Conservation (phyloP, 2,113 vertebrate species). For the Xenus cinereus region DNA sequence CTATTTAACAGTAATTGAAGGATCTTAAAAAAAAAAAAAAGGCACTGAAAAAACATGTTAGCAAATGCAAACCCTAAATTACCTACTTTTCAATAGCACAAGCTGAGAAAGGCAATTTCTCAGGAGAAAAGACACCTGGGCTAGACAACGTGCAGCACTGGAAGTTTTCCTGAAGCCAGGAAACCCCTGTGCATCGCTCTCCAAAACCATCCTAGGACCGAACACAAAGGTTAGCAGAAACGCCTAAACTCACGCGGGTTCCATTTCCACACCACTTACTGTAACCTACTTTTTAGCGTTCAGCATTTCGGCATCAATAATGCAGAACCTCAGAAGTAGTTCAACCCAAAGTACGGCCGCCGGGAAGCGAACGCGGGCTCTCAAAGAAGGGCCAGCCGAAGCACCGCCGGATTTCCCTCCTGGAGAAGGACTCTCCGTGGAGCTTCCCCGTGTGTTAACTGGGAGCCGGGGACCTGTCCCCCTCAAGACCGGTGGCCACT, state of each 20-base stretch:
- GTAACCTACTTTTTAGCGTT: slow-evolving; percentile 60
- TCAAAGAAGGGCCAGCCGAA: neutral
- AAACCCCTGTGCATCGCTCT: neutral
- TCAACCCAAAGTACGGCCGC: neutral
- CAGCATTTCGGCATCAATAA: slow-evolving; percentile 51
- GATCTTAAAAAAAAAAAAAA: neutral
- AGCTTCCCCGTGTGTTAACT: rapidly evolving
- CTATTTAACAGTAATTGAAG: neutral
- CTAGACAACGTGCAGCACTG: neutral
- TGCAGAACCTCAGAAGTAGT: neutral
- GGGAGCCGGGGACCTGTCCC: neutral
- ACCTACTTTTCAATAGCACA: neutral
- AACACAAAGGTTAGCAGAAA: neutral
- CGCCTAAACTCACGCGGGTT: neutral
- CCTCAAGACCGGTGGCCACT: neutral
- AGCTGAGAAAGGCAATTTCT: neutral
- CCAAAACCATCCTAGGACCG: neutral
- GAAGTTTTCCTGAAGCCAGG: neutral
- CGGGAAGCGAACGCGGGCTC: neutral
- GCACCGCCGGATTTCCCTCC: neutral
- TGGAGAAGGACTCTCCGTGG: neutral
- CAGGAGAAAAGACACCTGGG: neutral
- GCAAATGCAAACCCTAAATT: neutral
- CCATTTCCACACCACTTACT: slow-evolving; percentile 32
- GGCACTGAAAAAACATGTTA: neutral